A percentile compares a stretch with the other conserved stretches of the same genome.
These are phyloP conservation scores for Gari tellinella DNA, from an alignment of 2,888 invertebrate genomes.

Conservation along the genomic window DNA sequence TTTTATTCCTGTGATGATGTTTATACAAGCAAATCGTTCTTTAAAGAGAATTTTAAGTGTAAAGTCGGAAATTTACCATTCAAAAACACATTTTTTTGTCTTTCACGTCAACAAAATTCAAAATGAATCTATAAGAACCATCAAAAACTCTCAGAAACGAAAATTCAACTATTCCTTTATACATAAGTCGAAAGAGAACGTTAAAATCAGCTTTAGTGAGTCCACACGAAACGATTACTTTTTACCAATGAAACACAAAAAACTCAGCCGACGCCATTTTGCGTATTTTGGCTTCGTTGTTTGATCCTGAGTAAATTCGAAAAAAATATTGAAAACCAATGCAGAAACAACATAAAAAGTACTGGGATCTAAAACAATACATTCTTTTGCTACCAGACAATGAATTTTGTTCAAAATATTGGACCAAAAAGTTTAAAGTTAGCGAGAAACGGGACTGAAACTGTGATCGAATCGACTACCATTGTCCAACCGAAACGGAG, in stretches of 20 bases:
- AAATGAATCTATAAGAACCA: neutral
- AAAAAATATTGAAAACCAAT: no score
- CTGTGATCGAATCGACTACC: no score
- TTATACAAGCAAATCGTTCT: neutral
- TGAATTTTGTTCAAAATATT: no score
- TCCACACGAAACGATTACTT: constrained; percentile 30
- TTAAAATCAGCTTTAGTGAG: neutral
- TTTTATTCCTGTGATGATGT: constrained; percentile 8
- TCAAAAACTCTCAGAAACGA: constrained; percentile 12
- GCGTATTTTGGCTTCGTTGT: neutral
- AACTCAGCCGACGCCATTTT: constrained; percentile 52
- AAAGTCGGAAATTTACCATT: constrained; percentile 41
- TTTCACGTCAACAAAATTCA: constrained; percentile 25
- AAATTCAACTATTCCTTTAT: constrained; percentile 43
- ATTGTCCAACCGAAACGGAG: no score
- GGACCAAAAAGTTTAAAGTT: no score
- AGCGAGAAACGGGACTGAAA: no score
- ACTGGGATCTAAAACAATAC: no score
- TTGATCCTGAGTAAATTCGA: no score
- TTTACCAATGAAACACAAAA: constrained; percentile 56
- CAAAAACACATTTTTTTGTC: constrained; percentile 38
- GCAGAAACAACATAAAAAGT: no score
- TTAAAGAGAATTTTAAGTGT: constrained; percentile 32
- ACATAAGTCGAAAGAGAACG: constrained; percentile 13
- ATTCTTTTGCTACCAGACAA: no score